Conservation (phyloP, 2,113 vertebrate genomes). For the Pelecanus crispus region DNA sequence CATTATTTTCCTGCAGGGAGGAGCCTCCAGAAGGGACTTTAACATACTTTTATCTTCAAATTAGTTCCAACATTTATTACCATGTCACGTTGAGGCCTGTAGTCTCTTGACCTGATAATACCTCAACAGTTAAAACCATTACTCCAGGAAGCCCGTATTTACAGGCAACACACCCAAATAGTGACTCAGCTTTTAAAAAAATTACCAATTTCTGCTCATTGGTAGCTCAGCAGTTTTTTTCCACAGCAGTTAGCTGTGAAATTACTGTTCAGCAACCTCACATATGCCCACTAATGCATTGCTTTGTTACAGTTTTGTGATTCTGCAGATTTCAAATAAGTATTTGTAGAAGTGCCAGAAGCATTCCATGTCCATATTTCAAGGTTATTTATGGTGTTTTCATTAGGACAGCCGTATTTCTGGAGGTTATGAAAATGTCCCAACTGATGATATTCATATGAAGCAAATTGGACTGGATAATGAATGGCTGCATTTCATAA, state of each 20-base stretch:
- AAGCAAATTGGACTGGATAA: slow-evolving; percentile 88
- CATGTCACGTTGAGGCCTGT: not conserved
- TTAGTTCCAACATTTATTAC: not conserved
- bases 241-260: not conserved
- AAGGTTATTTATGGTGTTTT: not conserved
- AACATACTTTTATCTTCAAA: not conserved
- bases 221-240: not conserved
- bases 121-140: not conserved
- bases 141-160: not conserved
- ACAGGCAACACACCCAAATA: not conserved
- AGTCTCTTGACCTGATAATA: not conserved
- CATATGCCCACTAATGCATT: not conserved
- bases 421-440: slow-evolving; percentile 97
- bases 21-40: not conserved
- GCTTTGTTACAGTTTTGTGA: not conserved
- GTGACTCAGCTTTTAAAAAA: not conserved
- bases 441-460: slow-evolving; percentile 98
- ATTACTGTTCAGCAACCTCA: not conserved
- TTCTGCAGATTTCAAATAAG: not conserved
- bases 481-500: slow-evolving; percentile 97
- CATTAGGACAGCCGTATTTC: slow-evolving; percentile 90
- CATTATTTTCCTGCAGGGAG: not conserved
- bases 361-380: not conserved
- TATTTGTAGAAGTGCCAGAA: not conserved
- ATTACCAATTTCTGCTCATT: not conserved